phyloP scores from a whole-genome alignment of 2,888 invertebrate species.

The Danaus chrysippus region DNA sequence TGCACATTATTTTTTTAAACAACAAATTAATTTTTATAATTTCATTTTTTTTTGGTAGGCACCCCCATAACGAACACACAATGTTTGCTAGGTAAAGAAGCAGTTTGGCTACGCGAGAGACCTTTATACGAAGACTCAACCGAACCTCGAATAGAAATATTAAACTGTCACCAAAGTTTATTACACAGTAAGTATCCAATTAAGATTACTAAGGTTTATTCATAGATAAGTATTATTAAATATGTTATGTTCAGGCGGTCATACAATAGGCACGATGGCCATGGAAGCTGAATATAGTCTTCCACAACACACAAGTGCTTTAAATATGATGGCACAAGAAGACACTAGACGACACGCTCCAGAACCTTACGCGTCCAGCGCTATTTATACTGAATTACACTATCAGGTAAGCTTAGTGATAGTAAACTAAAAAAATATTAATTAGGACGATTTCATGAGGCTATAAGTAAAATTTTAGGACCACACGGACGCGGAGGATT shows the following conservation, averaged over 20 bases:
- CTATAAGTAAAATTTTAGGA: constrained; percentile 49
- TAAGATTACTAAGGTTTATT: not conserved
- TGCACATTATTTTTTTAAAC: constrained; percentile 6
- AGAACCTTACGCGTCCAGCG: constrained; percentile 88
- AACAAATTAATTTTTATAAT: constrained; percentile 3
- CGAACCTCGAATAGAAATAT: constrained; percentile 70
- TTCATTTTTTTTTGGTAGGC: constrained; percentile 36
- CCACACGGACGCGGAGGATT: constrained; percentile 75
- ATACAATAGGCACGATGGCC: constrained; percentile 64
- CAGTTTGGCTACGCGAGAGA: constrained; percentile 69
- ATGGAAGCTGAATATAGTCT: constrained; percentile 74
- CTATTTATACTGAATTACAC: constrained; percentile 76
- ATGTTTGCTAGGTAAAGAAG: constrained; percentile 71
- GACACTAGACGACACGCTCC: constrained; percentile 68
- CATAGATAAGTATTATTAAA: not conserved
- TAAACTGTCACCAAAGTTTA: constrained; percentile 69
- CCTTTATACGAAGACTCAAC: constrained; percentile 67
- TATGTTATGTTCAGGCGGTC: constrained; percentile 50
- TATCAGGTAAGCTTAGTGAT: constrained; percentile 52
- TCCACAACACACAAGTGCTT: constrained; percentile 61
- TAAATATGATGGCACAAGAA: constrained; percentile 61
- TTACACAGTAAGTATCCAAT: constrained; percentile 51
- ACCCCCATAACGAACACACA: constrained; percentile 67
- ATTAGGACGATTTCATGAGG: not conserved
- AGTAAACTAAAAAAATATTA: not conserved